phyloP scores from a whole-genome alignment of 2,113 vertebrate genomes.

The Bubo bubo region DNA sequence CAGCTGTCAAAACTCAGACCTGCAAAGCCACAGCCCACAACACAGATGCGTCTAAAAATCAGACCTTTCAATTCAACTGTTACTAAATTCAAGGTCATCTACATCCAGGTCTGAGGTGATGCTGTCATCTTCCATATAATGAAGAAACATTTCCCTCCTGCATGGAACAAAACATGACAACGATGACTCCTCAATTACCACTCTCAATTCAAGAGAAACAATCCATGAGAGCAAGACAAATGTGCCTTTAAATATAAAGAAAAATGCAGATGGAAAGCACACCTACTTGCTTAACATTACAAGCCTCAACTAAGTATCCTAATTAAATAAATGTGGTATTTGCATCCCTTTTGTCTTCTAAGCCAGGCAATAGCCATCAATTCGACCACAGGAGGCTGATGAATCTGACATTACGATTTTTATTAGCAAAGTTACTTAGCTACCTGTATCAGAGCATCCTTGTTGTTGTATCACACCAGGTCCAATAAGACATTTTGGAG shows the following conservation, averaged over 20 bases:
- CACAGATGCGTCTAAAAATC: background rate
- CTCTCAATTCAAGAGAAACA: background rate
- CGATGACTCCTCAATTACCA: background rate
- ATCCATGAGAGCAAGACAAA: background rate
- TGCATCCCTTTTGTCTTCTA: background rate
- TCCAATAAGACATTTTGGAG: background rate
- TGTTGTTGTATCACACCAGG: background rate
- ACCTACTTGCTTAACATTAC: background rate
- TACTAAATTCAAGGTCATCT: background rate
- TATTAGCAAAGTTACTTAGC: background rate
- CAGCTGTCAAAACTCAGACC: background rate
- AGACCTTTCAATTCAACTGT: fast-evolving
- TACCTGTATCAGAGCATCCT: background rate
- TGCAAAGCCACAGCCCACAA: background rate
- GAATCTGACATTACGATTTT: background rate
- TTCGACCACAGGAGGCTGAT: background rate
- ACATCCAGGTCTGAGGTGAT: background rate
- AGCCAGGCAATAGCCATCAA: background rate
- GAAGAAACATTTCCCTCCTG: background rate
- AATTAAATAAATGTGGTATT: background rate
- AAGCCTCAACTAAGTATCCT: background rate
- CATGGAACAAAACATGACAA: background rate
- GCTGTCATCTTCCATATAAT: background rate
- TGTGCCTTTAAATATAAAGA: background rate
- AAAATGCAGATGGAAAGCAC: background rate